Conservation (phyloP, 2,888 invertebrate genomes). For the Tachina grossa region DNA sequence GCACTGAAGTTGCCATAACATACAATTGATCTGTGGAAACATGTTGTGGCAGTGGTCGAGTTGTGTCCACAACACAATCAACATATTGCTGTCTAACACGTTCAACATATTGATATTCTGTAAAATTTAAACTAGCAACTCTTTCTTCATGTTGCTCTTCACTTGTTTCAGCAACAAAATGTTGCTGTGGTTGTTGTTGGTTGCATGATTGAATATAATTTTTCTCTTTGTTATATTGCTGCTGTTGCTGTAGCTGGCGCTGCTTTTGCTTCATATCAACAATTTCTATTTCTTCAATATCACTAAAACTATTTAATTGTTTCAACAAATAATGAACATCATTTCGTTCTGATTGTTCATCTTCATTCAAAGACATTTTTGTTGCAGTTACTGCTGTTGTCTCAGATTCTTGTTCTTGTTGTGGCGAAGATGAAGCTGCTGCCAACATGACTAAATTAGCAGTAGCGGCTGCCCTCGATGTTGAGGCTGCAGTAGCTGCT, state of each 20-base stretch:
- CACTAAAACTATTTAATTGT: conserved; percentile 84
- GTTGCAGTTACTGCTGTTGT: conserved; percentile 9
- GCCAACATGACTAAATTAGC: conserved; percentile 59
- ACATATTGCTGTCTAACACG: conserved; percentile 36
- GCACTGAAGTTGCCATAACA: conserved; percentile 9
- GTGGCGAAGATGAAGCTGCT: conserved; percentile 70
- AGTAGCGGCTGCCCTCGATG: conserved; percentile 69
- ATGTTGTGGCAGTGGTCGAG: conserved; percentile 25
- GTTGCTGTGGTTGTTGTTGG: conserved; percentile 69
- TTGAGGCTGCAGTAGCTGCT: conserved; percentile 44
- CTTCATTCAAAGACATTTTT: conserved; percentile 73
- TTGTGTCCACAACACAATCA: conserved; percentile 21
- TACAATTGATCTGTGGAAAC: conserved; percentile 47
- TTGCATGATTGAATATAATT: conserved; percentile 46
- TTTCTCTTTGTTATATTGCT: conserved; percentile 55
- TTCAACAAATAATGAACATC: conserved; percentile 84
- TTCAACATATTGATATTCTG: conserved; percentile 51
- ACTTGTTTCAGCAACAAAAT: conserved; percentile 45
- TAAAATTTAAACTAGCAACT: conserved; percentile 36
- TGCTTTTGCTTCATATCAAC: conserved; percentile 82
- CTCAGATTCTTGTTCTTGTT: conserved; percentile 58
- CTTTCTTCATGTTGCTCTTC: conserved; percentile 45
- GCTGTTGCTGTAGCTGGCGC: conserved; percentile 74
- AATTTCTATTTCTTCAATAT: conserved; percentile 83
- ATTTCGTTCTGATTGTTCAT: conserved; percentile 82